Evolutionary conservation across 2,888 invertebrate species (phyloP).

Genomic region (Blera fallax): DNA sequence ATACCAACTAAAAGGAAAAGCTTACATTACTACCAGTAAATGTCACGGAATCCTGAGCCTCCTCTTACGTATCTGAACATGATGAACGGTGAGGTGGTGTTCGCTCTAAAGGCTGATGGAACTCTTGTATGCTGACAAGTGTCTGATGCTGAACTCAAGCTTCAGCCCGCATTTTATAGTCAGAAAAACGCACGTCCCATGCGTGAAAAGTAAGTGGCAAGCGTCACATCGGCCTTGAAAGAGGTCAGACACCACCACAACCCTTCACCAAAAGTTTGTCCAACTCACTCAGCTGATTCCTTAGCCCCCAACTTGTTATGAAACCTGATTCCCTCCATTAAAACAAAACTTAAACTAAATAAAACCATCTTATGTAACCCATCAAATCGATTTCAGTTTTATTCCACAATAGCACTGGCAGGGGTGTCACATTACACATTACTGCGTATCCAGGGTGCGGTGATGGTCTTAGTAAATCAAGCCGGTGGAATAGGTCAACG

Average conservation of each 20-base stretch:
- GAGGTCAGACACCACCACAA: not conserved
- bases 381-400: conserved; percentile 57
- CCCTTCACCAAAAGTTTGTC: not conserved
- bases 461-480: conserved; percentile 74
- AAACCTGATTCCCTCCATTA: conserved; percentile 27
- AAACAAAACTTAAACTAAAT: conserved; percentile 4
- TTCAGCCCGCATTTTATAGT: conserved; percentile 5
- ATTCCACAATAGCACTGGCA: conserved; percentile 34
- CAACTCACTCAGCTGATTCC: not conserved
- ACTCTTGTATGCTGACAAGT: conserved; percentile 22
- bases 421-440: conserved; percentile 51
- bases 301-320: not conserved
- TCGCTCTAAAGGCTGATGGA: too few species aligned
- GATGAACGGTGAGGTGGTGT: not conserved
- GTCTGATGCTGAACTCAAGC: conserved; percentile 22
- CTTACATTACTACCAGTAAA: too few species aligned
- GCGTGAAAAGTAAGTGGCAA: too few species aligned
- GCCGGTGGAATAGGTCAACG: conserved; percentile 76
- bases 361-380: conserved; percentile 47
- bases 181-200: not conserved
- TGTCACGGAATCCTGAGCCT: not conserved
- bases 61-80: conserved; percentile 65
- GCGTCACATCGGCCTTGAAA: conserved; percentile 4
- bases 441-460: not conserved
- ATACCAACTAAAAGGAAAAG: conserved; percentile 35